Evolutionary conservation across 2,113 vertebrate genomes (phyloP), one percentile per base, ranked within the genome.

Genomic region (Seriola dumerili): DNA sequence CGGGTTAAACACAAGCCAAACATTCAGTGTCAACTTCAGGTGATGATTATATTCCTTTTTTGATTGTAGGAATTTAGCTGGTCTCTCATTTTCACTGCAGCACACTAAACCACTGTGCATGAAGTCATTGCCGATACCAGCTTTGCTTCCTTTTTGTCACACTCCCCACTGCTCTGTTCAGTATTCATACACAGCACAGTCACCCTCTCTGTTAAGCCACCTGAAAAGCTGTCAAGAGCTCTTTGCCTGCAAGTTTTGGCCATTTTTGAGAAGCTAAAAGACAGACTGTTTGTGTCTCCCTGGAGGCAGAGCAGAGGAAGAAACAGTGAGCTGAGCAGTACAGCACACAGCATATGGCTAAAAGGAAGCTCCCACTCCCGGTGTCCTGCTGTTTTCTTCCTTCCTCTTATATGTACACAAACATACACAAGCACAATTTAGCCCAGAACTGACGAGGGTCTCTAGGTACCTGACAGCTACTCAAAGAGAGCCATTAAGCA

Each of bases 341-440:
- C 8, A 29, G 62, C 76, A 80, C 69, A 59, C 85, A 80, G 81
- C 80, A 52, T 77, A 62, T 75, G 72, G 85, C 72, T 79, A 62
- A 89, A 85, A 81, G 81, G 81, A 76, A 88, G 69, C 81, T 76
- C 88, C 89, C 70, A 61, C 72, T 79, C 40, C 72, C 66, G 36
- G 64, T 82, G 66, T 84, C 80, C 70, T 65, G 76, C 87, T 88
- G 90, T 82, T 85, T 77, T 79, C 62, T 79, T 83, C 74, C 81
- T 81, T 81, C 80, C 75, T 83, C 63, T 68, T 44, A n/a, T 19
- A 70, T 59, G 58, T 13, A 72, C 40, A 81, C 63, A 79, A 36
- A 68, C 61, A 68, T 68, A 81, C 72, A 77, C 75, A 69, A 61
- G 71, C 86, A 89, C 79, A 84, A 68, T 77, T 59, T 70, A 74